These are phyloP conservation scores for Meghimatium bilineatum DNA, from an alignment of 2,888 invertebrate genomes.

Conservation along the genomic window DNA sequence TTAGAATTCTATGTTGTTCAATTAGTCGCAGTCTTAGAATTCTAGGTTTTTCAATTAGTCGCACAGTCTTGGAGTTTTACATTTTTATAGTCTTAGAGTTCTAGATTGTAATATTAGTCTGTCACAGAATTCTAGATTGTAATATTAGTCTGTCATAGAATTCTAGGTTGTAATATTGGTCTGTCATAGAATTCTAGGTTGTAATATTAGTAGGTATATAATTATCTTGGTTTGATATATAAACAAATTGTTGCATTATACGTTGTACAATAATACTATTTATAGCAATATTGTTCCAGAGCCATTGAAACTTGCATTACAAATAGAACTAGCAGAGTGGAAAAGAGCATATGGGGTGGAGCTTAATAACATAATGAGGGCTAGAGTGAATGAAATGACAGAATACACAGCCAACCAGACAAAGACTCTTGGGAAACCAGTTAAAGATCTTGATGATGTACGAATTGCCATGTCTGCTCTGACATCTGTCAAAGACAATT, in stretches of 20 bases:
- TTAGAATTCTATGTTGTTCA: too few relatives aligned
- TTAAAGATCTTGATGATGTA: conserved; percentile 94
- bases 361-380: conserved; percentile 45
- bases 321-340: conserved; percentile 45
- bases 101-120: too few relatives aligned
- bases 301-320: conserved; percentile 40
- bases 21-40: too few relatives aligned
- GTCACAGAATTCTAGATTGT: too few relatives aligned
- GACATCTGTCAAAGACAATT: conserved; percentile 93
- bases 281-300: conserved; percentile 21
- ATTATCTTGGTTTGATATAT: too few relatives aligned
- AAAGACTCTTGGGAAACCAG: conserved; percentile 89
- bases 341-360: conserved; percentile 42
- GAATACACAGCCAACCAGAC: conserved; percentile 88
- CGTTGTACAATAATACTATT: neutral
- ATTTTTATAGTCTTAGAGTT: too few relatives aligned
- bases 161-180: too few relatives aligned
- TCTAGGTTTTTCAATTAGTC: too few relatives aligned
- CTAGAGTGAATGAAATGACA: conserved; percentile 80
- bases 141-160: too few relatives aligned
- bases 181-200: too few relatives aligned
- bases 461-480: conserved; percentile 94
- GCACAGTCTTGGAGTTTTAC: too few relatives aligned
- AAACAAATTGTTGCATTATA: neutral
- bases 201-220: too few relatives aligned